Base-by-base conservation (phyloP, 1,140 invertebrate genomes). In the Drosophila subobscura region DNA sequence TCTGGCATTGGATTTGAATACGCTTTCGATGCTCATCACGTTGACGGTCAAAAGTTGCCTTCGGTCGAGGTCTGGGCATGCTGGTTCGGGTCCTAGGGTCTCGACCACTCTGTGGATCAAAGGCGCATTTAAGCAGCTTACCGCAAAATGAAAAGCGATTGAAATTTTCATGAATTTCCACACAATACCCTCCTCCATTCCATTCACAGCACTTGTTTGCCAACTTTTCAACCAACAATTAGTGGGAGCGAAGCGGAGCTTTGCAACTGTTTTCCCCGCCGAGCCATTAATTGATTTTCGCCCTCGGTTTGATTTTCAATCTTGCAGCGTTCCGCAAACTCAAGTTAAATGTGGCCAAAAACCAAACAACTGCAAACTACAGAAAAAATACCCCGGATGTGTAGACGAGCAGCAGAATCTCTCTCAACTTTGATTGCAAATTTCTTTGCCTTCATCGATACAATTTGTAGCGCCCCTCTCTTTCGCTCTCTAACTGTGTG, bases 341-440 rank as follows among this genome's bases (percentile, higher is more conserved):
- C 16, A 67, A 68, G 49, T 68, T 68, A 68, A 68, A 68, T 41
- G 63, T 67, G 65, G 65, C 63, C 23, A 41, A 50, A 57, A 72
- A 51, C 45, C 27, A 57, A 71, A 53, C 22, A 59, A 20, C 16
- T n/a, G 40, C 41, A 42, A 50, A 52, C 14, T 41, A 25, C 5
- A 23, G 25, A 52, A 81, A 78, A 76, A 40, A 42, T 42, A 37
- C 53, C 14, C 7, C 20, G n/a, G 8, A 12, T 16, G 40, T 40
- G 37, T 41, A 47, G 33, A 23, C 14, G 25, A 42, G 40, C 23
- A n/a, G 41, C 42, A 49, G 61, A 76, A 77, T 72, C 63, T 59
- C 63, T 59, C 67, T 85, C 57, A 85, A 74, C 81, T 86, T 85
- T 80, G 81, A 85, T 85, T 85, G 80, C 80, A 63, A 85, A 80